Evolutionary conservation across 2,113 vertebrate species (phyloP), one percentile per base, ranked within the genome.

Genomic region (Triplophysa dalaica): DNA sequence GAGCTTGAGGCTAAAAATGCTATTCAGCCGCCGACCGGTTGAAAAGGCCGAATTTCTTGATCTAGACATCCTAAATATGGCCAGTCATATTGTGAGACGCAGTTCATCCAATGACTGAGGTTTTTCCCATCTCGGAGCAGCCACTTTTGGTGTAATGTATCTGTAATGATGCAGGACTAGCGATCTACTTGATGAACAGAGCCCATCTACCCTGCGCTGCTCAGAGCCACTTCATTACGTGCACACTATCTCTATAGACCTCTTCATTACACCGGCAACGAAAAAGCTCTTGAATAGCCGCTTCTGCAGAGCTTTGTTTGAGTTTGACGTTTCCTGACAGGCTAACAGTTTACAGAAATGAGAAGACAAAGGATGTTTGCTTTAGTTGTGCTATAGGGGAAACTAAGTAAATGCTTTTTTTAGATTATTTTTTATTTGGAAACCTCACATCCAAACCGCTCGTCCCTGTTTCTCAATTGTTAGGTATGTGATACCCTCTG

Each of bases 101-200:
- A 41, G 75, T 43, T 11, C 6, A 41, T 50, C 7, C 54, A 63
- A 38, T 56, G 2, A 26, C 52, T 70, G 22, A 43, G 75, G 33
- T 61, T 66, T 21, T 50, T 66, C 33, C n/a, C 33, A 9, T 69
- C 13, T 89, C 86, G 82, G 88, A 86, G 84, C 76, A 38, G 84
- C 81, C 87, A 89, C 78, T 77, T 21, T 90, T 86, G 91, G 86
- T 89, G 86, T 89, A 84, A 89, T 87, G 82, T 85, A 77, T 85
- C 88, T 83, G 77, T 90, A 88, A 89, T 88, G 86, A 84, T 78
- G 68, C 87, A 62, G 79, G 85, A 88, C 88, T 87, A 67, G 84
- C 87, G 86, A 84, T 80, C 80, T 85, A 82, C 82, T 73, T 79
- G 83, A 29, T 81, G 80, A 85, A 64, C 61, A 81, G 82, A 81